Conservation (phyloP, 2,888 invertebrate genomes). For the Euzetes globulus region DNA sequence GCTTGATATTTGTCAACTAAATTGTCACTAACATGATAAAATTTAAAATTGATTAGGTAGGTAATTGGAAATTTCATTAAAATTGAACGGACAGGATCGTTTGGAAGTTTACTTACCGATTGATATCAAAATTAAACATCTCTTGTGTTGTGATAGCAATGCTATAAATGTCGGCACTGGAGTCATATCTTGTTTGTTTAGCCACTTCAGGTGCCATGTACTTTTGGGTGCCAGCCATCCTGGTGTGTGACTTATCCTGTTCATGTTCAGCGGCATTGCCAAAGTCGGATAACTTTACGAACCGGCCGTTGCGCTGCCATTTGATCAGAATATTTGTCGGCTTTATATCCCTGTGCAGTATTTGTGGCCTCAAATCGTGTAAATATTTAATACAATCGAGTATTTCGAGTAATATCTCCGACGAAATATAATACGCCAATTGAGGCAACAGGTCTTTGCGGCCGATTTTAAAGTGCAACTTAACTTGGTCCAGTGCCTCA, state of each 20-base stretch:
- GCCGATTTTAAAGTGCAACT: not conserved
- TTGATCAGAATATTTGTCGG: not conserved
- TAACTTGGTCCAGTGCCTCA: not conserved
- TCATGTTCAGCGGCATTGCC: not conserved
- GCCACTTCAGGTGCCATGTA: not conserved
- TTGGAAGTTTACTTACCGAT: too few species aligned
- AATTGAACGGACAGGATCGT: too few species aligned
- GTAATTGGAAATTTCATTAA: too few species aligned
- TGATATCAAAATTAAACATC: not conserved
- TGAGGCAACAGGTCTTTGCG: not conserved
- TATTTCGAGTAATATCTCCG: not conserved
- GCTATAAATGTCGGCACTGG: not conserved
- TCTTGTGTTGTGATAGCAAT: not conserved
- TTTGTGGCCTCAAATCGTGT: not conserved
- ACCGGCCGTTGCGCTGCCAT: not conserved
- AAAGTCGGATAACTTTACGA: not conserved
- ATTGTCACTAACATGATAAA: too few species aligned
- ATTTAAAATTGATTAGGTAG: too few species aligned
- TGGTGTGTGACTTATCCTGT: not conserved
- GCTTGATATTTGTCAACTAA: too few species aligned
- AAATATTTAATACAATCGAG: not conserved
- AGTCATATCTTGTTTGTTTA: not conserved
- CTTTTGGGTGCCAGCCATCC: not conserved
- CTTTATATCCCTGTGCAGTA: not conserved
- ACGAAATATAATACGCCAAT: not conserved